Percentiles rank a stretch among this genome's conserved stretches.
Evolutionary conservation across 2,113 vertebrate genomes (phyloP).

Genomic region (Apteryx owenii): DNA sequence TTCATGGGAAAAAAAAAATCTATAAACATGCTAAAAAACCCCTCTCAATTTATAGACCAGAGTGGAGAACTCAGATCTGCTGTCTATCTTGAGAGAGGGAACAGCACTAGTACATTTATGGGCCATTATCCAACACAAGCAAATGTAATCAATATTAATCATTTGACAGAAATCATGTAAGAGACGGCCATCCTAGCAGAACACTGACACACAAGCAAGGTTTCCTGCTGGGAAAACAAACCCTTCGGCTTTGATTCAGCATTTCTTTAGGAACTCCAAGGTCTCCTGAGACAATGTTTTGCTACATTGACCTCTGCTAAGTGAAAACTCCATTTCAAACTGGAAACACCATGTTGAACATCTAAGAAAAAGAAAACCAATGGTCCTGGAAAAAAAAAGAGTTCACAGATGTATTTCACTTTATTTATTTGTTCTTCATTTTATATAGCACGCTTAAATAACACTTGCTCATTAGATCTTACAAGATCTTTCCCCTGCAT

Average conservation of each 20-base stretch:
- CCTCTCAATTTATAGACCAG: neutral
- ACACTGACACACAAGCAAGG: neutral
- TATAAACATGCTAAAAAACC: neutral
- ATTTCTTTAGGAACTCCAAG: neutral
- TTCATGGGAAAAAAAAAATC: neutral
- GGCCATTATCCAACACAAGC: neutral
- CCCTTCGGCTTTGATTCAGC: neutral
- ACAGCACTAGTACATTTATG: neutral
- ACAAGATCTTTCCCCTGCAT: constrained; percentile 33
- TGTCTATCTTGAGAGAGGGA: neutral
- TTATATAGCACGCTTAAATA: constrained; percentile 42
- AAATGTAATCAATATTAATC: neutral
- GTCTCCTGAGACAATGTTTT: neutral
- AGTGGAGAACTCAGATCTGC: neutral
- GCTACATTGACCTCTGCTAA: neutral
- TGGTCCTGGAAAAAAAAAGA: too few relatives aligned
- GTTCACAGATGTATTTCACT: neutral
- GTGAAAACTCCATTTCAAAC: neutral
- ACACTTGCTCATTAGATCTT: constrained; percentile 24
- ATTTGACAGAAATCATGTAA: neutral
- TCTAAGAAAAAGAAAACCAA: neutral
- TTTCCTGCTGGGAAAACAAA: neutral
- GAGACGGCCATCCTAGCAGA: neutral
- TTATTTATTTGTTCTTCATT: constrained; percentile 54
- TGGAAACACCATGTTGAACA: neutral